These are phyloP conservation scores for Cosmia trapezina DNA, from an alignment of 2,888 invertebrate genomes.

Conservation along the genomic window DNA sequence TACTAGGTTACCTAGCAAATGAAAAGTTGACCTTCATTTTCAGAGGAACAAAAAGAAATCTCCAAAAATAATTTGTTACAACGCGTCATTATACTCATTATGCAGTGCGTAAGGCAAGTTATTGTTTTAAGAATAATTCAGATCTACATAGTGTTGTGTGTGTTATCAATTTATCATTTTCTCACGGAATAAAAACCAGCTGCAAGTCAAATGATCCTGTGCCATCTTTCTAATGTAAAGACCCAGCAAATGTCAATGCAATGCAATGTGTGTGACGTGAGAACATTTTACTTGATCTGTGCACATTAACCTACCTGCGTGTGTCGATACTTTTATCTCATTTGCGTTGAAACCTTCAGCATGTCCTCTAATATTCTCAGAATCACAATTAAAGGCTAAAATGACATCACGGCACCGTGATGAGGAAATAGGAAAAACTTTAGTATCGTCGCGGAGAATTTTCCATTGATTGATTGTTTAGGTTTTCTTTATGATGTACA, in stretches of 20 bases:
- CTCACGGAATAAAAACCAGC: conserved; percentile 21
- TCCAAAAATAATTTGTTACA: conserved; percentile 4
- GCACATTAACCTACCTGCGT: background rate
- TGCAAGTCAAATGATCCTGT: conserved; percentile 22
- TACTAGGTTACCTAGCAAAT: background rate
- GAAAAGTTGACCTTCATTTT: conserved; percentile 15
- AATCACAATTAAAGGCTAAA: conserved; percentile 37
- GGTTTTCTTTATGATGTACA: conserved; percentile 22
- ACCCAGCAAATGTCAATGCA: conserved; percentile 18
- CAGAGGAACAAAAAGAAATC: conserved; percentile 26
- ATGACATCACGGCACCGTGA: conserved; percentile 49
- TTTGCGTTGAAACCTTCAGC: conserved; percentile 43
- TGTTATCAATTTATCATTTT: conserved; percentile 16
- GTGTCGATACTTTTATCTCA: conserved; percentile 29
- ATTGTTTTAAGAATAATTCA: conserved; percentile 37
- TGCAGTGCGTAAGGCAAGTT: conserved; percentile 26
- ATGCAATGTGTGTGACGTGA: too few species aligned
- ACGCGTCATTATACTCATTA: conserved; percentile 24
- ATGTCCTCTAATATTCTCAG: conserved; percentile 50
- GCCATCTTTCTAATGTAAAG: conserved; percentile 17
- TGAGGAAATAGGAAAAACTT: conserved; percentile 45
- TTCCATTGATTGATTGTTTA: conserved; percentile 23
- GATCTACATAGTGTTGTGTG: background rate
- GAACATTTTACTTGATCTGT: conserved; percentile 22
- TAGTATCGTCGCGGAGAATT: conserved; percentile 9